Evolutionary conservation across 2,888 invertebrate genomes (phyloP), one percentile per base, ranked within the genome.

Genomic region (Pecten maximus): DNA sequence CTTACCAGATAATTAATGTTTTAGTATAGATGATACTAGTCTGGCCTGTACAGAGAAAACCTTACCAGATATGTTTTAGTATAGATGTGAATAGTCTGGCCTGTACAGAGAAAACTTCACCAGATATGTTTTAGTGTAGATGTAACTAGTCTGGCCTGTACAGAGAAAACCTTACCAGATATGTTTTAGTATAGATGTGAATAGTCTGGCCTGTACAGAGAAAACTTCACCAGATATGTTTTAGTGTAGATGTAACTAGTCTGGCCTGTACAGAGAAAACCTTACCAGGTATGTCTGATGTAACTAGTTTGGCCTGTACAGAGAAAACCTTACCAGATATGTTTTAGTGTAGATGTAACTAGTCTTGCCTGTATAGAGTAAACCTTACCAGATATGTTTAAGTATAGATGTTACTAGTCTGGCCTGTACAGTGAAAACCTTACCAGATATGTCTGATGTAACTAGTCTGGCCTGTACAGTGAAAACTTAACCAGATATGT

Each of bases 111-210:
- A 44, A 44, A 44, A 44, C 44, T 12, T 44, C 12, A 44, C 44
- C 44, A 44, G 44, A 44, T 44, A 44, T 44, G 44, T 44, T 44
- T 44, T 12, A 44, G 44, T 44, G 12, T 44, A 44, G 12, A 44
- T 8, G 44, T 44, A 12, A 44, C 44, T 44, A 44, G 44, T 44
- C 44, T 44, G 12, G 6, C 8, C 19, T 87, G 39, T 35, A 44
- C 44, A 44, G 44, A 44, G 44, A 44, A 54, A 28, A 19, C 89
- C 91, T 89, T 93, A 96, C 96, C 96, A 96, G 28, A 96, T 95
- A 92, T 96, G 95, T 92, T 96, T 96, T 2, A 97, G 94, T 3
- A 97, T 95, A 10, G 97, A 96, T 6, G 96, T 96, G 94, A 96
- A 97, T 40, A 97, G 97, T 4, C 97, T 97, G 23, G 97, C 96